Percentiles rank a stretch among this genome's conserved stretches.
These are phyloP conservation scores for Bombyx mandarina DNA, from an alignment of 1,140 invertebrate genomes.

Conservation along the genomic window DNA sequence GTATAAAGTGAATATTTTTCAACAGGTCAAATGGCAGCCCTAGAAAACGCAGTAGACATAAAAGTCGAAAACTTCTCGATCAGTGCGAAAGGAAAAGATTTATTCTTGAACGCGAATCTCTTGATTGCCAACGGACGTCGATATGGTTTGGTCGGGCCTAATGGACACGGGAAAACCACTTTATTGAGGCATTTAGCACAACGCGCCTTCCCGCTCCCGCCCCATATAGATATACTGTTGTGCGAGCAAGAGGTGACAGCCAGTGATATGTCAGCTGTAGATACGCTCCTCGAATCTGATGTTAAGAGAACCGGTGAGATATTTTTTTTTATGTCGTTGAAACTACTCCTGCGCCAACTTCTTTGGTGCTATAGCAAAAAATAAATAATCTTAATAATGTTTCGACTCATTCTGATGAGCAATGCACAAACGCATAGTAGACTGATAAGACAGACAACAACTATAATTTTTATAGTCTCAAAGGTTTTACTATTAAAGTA, in stretches of 20 bases:
- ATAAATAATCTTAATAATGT: too few species aligned
- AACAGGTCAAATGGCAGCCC: constrained; percentile 80
- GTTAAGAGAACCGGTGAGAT: constrained; percentile 80
- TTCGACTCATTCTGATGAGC: too few species aligned
- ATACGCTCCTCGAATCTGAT: constrained; percentile 94
- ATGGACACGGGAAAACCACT: constrained; percentile 99
- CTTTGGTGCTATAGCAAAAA: too few species aligned
- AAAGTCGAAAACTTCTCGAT: constrained; percentile 99
- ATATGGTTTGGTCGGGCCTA: constrained; percentile 98
- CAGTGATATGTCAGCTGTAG: constrained; percentile 89
- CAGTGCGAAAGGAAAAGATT: constrained; percentile 95
- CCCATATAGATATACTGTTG: constrained; percentile 96
- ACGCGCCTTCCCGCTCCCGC: constrained; percentile 91
- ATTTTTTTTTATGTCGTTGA: too few species aligned
- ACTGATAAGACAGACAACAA: too few species aligned
- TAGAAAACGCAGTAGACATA: constrained; percentile 97
- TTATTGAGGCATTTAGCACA: constrained; percentile 91
- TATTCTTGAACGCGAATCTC: constrained; percentile 97
- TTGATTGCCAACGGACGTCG: constrained; percentile 93
- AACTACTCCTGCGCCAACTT: too few species aligned
- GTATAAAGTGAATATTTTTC: not conserved
- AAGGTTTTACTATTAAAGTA: too few species aligned
- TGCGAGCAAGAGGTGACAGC: constrained; percentile 99
- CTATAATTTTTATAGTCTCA: too few species aligned
- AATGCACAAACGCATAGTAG: too few species aligned